Percentiles rank a stretch among this genome's conserved stretches.
Evolutionary conservation across 2,797 vertebrate species (phyloP).

Genomic region (Linurgus olivaceus): DNA sequence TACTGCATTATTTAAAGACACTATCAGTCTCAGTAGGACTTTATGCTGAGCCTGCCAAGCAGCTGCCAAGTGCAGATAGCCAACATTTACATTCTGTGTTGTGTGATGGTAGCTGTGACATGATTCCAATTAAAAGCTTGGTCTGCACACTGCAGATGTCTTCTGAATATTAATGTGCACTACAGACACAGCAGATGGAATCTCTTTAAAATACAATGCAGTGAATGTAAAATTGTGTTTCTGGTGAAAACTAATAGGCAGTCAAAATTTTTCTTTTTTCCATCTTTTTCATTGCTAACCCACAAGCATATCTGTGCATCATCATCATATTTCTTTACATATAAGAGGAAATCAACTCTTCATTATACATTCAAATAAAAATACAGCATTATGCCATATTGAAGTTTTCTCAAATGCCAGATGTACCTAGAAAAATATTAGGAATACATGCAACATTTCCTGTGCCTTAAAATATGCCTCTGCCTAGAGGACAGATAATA

Average conservation of each 20-base stretch:
- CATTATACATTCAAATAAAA: background rate
- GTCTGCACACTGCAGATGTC: conserved; percentile 57
- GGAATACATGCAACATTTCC: background rate
- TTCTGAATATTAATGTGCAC: conserved; percentile 58
- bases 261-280: background rate
- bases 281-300: background rate
- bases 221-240: conserved; percentile 43
- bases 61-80: conserved; percentile 57
- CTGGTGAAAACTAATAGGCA: background rate
- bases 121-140: conserved; percentile 64
- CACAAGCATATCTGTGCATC: background rate
- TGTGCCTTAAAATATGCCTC: background rate
- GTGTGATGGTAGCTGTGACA: conserved; percentile 54
- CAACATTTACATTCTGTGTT: conserved; percentile 58
- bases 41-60: conserved; percentile 39
- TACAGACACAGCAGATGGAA: conserved; percentile 53
- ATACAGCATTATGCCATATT: background rate
- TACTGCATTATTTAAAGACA: conserved; percentile 16
- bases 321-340: background rate
- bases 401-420: background rate
- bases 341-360: background rate
- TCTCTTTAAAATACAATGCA: conserved; percentile 27
- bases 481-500: background rate
- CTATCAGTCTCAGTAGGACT: conserved; percentile 32
- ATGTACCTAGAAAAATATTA: background rate